Conservation (phyloP, 2,888 invertebrate genomes). For the Ormia ochracea region DNA sequence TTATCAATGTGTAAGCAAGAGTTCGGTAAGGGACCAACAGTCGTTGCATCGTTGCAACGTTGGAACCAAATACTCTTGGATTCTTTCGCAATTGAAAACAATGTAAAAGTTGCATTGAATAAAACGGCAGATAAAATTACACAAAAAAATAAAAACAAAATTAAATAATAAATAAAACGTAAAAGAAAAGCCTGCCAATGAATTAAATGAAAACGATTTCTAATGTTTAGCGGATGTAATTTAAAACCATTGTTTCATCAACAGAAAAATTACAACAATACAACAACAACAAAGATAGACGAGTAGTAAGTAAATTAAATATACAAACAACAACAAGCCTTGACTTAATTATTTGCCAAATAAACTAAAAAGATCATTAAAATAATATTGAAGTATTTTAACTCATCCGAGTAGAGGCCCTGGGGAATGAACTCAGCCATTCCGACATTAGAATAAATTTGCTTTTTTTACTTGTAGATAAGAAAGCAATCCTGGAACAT, state of each 20-base stretch:
- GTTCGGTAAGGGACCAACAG: too few species aligned
- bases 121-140: slow-evolving; percentile 47
- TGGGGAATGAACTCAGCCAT: too few species aligned
- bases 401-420: too few species aligned
- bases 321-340: slow-evolving; percentile 60
- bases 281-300: not conserved
- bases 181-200: slow-evolving; percentile 20
- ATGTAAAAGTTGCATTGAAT: too few species aligned
- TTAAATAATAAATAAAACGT: not conserved
- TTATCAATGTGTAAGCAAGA: too few species aligned
- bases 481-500: too few species aligned
- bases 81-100: too few species aligned
- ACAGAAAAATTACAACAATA: slow-evolving; percentile 1
- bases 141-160: slow-evolving; percentile 14
- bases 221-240: slow-evolving; percentile 51
- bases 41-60: too few species aligned
- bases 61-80: too few species aligned
- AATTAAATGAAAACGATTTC: slow-evolving; percentile 22
- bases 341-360: slow-evolving; percentile 63
- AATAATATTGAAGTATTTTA: too few species aligned
- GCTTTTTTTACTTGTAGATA: too few species aligned
- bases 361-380: not conserved
- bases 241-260: slow-evolving; percentile 55
- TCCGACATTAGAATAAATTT: too few species aligned
- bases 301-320: slow-evolving; percentile 50